These are phyloP conservation scores for Dolichopus griseipennis DNA, from an alignment of 2,888 invertebrate genomes.

Conservation along the genomic window DNA sequence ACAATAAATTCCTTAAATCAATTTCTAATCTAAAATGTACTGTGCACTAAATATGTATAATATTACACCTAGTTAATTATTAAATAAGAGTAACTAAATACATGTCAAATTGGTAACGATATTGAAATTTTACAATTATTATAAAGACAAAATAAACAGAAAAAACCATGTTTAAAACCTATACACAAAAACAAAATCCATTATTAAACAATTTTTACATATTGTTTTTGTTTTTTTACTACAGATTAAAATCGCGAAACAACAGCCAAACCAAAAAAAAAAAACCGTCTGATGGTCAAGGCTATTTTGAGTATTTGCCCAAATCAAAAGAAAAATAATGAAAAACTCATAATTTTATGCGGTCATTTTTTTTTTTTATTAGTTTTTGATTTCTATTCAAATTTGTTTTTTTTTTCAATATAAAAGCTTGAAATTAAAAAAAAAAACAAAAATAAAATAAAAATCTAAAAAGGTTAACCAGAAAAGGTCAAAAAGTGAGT, in stretches of 20 bases:
- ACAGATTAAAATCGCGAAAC: background rate
- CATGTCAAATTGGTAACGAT: too few species aligned
- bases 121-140: too few species aligned
- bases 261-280: background rate
- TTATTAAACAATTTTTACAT: background rate
- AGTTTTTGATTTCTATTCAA: conserved; percentile 6
- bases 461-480: background rate
- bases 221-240: background rate
- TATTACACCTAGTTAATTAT: too few species aligned
- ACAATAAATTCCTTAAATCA: too few species aligned
- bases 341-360: background rate
- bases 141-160: background rate
- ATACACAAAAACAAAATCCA: too few species aligned
- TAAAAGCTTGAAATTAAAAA: background rate
- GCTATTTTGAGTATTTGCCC: background rate
- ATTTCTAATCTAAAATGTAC: too few species aligned
- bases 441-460: background rate
- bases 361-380: background rate
- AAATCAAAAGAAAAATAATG: background rate
- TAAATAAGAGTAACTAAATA: too few species aligned
- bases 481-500: background rate
- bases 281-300: background rate
- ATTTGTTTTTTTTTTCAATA: background rate
- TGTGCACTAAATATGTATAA: too few species aligned
- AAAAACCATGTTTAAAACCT: background rate